phyloP scores from a whole-genome alignment of 2,797 vertebrate genomes.

The Harpagifer antarcticus region DNA sequence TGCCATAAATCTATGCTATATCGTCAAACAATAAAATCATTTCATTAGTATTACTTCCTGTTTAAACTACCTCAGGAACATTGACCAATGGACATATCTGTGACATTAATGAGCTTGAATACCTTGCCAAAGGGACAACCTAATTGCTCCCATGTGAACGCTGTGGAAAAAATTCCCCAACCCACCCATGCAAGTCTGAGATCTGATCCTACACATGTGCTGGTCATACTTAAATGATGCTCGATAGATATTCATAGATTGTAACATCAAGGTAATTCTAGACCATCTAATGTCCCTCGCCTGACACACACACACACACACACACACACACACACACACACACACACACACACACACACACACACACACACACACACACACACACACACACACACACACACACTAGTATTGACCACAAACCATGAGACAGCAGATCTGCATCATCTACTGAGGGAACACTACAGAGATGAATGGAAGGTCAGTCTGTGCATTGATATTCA shows the following conservation, averaged over 20 bases:
- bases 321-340: conserved; percentile 22
- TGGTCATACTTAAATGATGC: conserved; percentile 46
- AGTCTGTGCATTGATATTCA: conserved; percentile 63
- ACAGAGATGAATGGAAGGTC: conserved; percentile 68
- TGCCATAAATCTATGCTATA: not conserved
- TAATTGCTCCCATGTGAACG: conserved; percentile 17
- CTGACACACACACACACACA: not conserved
- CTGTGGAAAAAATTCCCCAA: conserved; percentile 7
- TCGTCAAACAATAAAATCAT: not conserved
- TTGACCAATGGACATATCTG: conserved; percentile 15
- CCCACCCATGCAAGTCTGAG: conserved; percentile 28
- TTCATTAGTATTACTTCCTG: not conserved
- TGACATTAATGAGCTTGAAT: conserved; percentile 47
- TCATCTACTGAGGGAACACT: conserved; percentile 39
- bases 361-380: conserved; percentile 12
- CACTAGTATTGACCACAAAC: conserved; percentile 60
- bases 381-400: conserved; percentile 4
- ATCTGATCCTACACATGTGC: conserved; percentile 38
- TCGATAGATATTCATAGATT: conserved; percentile 47
- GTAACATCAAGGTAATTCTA: conserved; percentile 62
- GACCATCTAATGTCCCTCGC: conserved; percentile 26
- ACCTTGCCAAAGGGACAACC: conserved; percentile 30
- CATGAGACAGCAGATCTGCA: conserved; percentile 68
- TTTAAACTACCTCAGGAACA: not conserved
- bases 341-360: conserved; percentile 44